A percentile compares a stretch with the other conserved stretches of the same genome.
Conservation (phyloP, 2,797 vertebrate species). For the Gobionotothen gibberifrons region DNA sequence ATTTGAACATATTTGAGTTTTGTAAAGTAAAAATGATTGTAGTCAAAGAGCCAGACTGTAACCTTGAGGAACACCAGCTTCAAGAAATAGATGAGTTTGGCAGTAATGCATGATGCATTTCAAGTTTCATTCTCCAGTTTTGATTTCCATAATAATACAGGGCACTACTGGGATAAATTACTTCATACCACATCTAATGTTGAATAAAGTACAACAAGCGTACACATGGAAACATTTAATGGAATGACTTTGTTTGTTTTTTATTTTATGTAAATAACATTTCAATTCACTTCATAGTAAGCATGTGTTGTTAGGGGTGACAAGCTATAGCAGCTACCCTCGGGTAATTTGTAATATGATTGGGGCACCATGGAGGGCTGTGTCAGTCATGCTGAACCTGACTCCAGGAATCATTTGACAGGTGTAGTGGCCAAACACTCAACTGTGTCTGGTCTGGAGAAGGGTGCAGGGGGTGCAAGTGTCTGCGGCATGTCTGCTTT, state of each 20-base stretch:
- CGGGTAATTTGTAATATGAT: slow-evolving; percentile 59
- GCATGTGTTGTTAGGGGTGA: slow-evolving; percentile 45
- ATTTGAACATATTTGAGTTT: no score
- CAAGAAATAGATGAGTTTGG: background rate
- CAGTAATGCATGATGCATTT: background rate
- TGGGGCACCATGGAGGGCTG: slow-evolving; percentile 56
- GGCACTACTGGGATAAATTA: background rate
- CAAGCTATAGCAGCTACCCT: slow-evolving; percentile 38
- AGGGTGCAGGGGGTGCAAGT: slow-evolving; percentile 63
- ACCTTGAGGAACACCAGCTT: background rate
- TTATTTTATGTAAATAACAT: background rate
- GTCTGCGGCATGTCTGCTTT: slow-evolving; percentile 66
- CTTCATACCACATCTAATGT: background rate
- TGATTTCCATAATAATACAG: background rate
- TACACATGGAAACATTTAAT: background rate
- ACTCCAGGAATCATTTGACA: slow-evolving; percentile 83
- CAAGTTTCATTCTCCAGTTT: background rate
- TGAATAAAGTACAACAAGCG: background rate
- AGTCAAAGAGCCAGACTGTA: no score
- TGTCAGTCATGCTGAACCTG: slow-evolving; percentile 75
- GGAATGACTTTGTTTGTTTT: background rate
- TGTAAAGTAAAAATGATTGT: no score
- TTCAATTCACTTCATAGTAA: slow-evolving; percentile 34
- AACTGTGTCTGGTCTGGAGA: slow-evolving; percentile 79
- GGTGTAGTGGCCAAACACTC: slow-evolving; percentile 77